These are phyloP conservation scores for Anguilla marmorata DNA, from an alignment of 2,797 vertebrate genomes.

Conservation along the genomic window DNA sequence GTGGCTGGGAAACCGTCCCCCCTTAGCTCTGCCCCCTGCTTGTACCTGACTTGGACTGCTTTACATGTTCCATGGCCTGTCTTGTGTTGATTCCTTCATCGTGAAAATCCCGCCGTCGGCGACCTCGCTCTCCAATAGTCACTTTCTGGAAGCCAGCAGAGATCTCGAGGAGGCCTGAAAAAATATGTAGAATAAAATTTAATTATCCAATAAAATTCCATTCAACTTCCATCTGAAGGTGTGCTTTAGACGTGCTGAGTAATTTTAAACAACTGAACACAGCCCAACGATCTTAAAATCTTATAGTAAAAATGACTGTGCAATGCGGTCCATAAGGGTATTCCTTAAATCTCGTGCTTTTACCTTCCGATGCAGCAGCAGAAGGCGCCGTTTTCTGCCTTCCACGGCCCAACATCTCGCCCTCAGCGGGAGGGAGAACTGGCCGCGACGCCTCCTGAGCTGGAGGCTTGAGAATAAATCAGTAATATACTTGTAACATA, in stretches of 20 bases:
- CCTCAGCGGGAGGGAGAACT: conserved; percentile 41
- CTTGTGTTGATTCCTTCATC: conserved; percentile 86
- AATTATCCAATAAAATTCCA: neutral
- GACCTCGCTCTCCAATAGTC: conserved; percentile 83
- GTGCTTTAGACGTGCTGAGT: neutral
- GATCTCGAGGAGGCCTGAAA: conserved; percentile 69
- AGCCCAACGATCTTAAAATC: neutral
- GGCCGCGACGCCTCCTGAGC: conserved; percentile 38
- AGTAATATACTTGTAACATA: neutral
- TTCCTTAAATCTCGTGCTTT: neutral
- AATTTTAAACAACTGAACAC: neutral
- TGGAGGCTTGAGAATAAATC: conserved; percentile 41
- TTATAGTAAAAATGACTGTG: neutral
- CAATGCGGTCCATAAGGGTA: neutral
- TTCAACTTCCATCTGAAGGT: neutral
- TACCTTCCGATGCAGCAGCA: conserved; percentile 68
- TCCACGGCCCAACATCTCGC: conserved; percentile 67
- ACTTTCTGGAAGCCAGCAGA: conserved; percentile 87
- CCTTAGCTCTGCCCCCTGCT: too few relatives aligned
- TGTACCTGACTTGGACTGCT: conserved; percentile 83
- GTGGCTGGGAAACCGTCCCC: too few relatives aligned
- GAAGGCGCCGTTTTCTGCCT: conserved; percentile 62
- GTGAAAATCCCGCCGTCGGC: conserved; percentile 81
- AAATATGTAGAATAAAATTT: neutral
- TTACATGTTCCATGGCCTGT: conserved; percentile 84